Conservation (phyloP, 2,888 invertebrate genomes). For the Strigamia transsilvanica region DNA sequence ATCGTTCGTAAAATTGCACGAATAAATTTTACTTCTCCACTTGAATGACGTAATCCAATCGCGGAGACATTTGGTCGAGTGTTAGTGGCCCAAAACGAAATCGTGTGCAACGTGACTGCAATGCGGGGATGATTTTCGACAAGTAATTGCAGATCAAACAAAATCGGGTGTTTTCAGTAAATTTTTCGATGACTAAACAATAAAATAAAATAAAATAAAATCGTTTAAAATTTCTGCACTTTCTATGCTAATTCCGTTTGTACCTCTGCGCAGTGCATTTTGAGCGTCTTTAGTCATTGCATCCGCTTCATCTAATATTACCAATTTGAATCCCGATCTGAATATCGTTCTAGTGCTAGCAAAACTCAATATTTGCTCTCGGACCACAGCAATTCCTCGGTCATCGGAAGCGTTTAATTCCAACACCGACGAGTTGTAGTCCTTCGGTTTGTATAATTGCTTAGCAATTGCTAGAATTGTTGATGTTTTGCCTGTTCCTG, state of each 20-base stretch:
- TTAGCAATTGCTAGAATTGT: constrained; percentile 96
- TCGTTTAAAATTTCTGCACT: too few relatives aligned
- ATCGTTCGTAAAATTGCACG: background rate
- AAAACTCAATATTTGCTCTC: constrained; percentile 93
- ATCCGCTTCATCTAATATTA: constrained; percentile 98
- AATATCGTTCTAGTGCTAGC: constrained; percentile 96
- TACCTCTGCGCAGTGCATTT: constrained; percentile 93
- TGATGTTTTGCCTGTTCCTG: constrained; percentile 98
- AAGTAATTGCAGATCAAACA: constrained; percentile 99
- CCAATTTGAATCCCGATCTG: constrained; percentile 86
- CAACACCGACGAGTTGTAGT: constrained; percentile 91
- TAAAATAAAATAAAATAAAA: constrained; percentile 59
- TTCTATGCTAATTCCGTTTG: background rate
- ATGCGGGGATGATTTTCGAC: constrained; percentile 97
- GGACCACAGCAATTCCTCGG: constrained; percentile 92
- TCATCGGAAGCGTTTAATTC: constrained; percentile 98
- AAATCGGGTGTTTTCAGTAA: constrained; percentile 97
- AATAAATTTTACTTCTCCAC: constrained; percentile 76
- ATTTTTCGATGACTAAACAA: constrained; percentile 98
- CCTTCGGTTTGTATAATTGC: constrained; percentile 86
- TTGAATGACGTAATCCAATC: constrained; percentile 82
- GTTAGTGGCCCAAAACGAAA: constrained; percentile 93
- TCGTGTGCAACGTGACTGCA: constrained; percentile 96
- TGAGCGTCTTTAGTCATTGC: constrained; percentile 99
- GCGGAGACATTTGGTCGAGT: constrained; percentile 85